phyloP scores from a whole-genome alignment of 2,888 invertebrate species.

The Spatulosminthurus flaviceps region DNA sequence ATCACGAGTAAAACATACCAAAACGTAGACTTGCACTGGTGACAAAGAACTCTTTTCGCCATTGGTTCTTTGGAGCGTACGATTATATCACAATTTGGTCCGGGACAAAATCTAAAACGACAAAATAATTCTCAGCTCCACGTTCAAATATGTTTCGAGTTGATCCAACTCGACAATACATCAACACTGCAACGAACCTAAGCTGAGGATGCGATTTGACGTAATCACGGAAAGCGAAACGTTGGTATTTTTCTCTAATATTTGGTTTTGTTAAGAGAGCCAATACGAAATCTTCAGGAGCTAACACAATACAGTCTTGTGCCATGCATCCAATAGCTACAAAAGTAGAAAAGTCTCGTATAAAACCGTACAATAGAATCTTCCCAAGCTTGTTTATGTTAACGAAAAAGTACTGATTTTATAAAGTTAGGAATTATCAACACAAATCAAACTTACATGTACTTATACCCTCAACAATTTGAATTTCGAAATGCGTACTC shows the following conservation, averaged over 20 bases:
- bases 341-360: slow-evolving; percentile 11
- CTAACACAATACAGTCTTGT: slow-evolving; percentile 88
- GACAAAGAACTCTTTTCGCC: slow-evolving; percentile 88
- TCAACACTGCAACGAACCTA: slow-evolving; percentile 53
- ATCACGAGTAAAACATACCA: slow-evolving; percentile 77
- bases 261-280: slow-evolving; percentile 83
- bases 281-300: slow-evolving; percentile 95
- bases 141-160: slow-evolving; percentile 53
- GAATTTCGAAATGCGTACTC: slow-evolving; percentile 95
- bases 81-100: slow-evolving; percentile 92
- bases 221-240: slow-evolving; percentile 95
- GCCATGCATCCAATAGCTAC: slow-evolving; percentile 97
- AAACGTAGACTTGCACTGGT: slow-evolving; percentile 86
- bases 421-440: too few species aligned
- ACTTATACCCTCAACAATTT: slow-evolving; percentile 87
- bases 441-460: slow-evolving; percentile 68
- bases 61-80: slow-evolving; percentile 83
- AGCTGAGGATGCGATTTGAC: slow-evolving; percentile 91
- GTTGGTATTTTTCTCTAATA: slow-evolving; percentile 91
- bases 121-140: too few species aligned
- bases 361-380: too few species aligned
- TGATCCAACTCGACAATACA: not conserved
- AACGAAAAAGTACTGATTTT: too few species aligned
- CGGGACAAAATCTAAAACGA: slow-evolving; percentile 94
- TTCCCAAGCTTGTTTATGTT: too few species aligned